Evolutionary conservation across 2,888 invertebrate genomes (phyloP).

Genomic region (Linnaemya tessellans): DNA sequence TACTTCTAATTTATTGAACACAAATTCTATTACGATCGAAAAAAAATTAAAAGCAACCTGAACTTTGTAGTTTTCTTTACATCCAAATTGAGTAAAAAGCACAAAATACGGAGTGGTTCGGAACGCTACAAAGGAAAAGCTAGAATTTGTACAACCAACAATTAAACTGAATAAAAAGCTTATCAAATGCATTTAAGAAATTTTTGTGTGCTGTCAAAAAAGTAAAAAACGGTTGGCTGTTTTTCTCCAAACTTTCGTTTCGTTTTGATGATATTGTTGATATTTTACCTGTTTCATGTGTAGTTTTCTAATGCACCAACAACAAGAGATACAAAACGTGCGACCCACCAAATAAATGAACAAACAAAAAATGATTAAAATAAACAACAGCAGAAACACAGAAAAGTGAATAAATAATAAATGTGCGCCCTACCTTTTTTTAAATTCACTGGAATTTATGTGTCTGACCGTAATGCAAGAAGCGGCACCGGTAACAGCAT

Average conservation of each 20-base stretch:
- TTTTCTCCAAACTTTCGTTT: slow-evolving; percentile 38
- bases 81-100: slow-evolving; percentile 7
- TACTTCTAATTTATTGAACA: neutral
- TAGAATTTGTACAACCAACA: neutral
- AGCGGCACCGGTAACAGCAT: slow-evolving; percentile 36
- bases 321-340: slow-evolving; percentile 46
- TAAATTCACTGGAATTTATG: slow-evolving; percentile 37
- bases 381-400: neutral
- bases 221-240: no score
- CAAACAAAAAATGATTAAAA: slow-evolving; percentile 32
- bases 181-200: slow-evolving; percentile 51
- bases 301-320: slow-evolving; percentile 34
- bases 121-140: neutral
- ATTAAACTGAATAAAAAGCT: slow-evolving; percentile 12
- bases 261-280: neutral
- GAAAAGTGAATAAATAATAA: slow-evolving; percentile 12
- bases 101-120: neutral
- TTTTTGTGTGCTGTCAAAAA: slow-evolving; percentile 43
- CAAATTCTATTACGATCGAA: slow-evolving; percentile 1
- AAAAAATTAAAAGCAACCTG: neutral
- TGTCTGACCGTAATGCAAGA: slow-evolving; percentile 37
- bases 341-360: slow-evolving; percentile 36
- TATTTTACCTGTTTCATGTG: slow-evolving; percentile 43
- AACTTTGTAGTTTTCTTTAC: neutral
- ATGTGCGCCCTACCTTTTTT: slow-evolving; percentile 50